Evolutionary conservation across 2,888 invertebrate species (phyloP).

Genomic region (Zele albiditarsus): DNA sequence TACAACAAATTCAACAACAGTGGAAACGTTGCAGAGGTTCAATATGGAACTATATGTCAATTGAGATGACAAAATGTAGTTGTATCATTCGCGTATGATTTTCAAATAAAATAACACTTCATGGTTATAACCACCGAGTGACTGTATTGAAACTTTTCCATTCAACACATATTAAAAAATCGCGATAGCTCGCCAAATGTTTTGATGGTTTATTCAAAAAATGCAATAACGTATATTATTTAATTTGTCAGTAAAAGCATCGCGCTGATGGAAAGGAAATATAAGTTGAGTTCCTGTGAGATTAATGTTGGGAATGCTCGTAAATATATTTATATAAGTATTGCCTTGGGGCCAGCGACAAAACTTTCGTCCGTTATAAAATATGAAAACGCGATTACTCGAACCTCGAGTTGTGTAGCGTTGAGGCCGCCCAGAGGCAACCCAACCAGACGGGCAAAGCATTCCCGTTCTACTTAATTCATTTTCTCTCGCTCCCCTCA

Average conservation of each 20-base stretch:
- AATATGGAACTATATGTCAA: no score
- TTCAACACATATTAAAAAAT: no score
- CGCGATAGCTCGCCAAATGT: no score
- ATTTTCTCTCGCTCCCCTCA: constrained; percentile 13
- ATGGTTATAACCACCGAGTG: no score
- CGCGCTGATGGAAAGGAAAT: not conserved
- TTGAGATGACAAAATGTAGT: no score
- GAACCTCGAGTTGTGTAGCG: constrained; percentile 20
- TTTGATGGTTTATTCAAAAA: no score
- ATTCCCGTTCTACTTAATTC: constrained; percentile 34
- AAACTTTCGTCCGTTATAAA: constrained; percentile 54
- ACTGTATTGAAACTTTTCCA: no score
- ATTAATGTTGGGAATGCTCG: constrained; percentile 22
- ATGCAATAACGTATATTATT: not conserved
- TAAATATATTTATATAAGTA: constrained; percentile 28
- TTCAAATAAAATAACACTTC: no score
- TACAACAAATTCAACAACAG: no score
- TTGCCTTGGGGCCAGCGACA: constrained; percentile 24
- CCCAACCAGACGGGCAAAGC: constrained; percentile 24
- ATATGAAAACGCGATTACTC: constrained; percentile 52
- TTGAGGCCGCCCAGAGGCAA: constrained; percentile 19
- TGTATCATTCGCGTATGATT: no score
- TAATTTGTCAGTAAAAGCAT: not conserved
- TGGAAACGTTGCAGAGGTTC: no score
- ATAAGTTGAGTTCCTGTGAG: constrained; percentile 14